Percentiles rank a stretch among this genome's conserved stretches.
These are phyloP conservation scores for Falco cherrug DNA, from an alignment of 2,797 vertebrate species.

Conservation along the genomic window DNA sequence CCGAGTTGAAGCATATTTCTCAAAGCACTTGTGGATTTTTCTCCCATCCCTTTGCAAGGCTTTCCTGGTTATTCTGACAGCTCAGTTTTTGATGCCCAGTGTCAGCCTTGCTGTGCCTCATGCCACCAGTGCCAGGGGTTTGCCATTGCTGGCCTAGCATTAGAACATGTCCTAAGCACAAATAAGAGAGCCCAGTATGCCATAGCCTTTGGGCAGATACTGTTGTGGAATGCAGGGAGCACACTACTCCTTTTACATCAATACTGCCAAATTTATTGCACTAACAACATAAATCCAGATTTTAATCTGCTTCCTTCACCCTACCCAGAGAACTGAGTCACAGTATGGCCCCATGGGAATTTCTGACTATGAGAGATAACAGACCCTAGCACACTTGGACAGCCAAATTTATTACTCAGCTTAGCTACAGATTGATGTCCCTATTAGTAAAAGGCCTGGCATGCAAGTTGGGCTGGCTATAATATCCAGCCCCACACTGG, in stretches of 20 bases:
- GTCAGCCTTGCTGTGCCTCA: neutral
- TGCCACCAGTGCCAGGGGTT: neutral
- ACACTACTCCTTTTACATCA: neutral
- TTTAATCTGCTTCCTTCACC: constrained; percentile 61
- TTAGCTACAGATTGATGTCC: neutral
- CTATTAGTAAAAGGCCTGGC: constrained; percentile 47
- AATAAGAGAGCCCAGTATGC: neutral
- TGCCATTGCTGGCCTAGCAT: neutral
- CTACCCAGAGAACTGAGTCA: constrained; percentile 48
- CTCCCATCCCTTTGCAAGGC: neutral
- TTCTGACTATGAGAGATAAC: constrained; percentile 56
- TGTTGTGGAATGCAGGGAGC: constrained; percentile 13
- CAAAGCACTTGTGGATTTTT: neutral
- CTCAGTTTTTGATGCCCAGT: neutral
- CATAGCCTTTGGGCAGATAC: neutral
- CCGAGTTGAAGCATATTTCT: neutral
- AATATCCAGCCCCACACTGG: neutral
- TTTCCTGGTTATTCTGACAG: neutral
- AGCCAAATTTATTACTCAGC: constrained; percentile 34
- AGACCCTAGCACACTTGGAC: constrained; percentile 15
- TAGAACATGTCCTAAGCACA: neutral
- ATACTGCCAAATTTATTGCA: constrained; percentile 35
- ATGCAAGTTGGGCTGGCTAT: neutral
- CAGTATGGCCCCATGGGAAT: constrained; percentile 39
- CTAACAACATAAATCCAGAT: constrained; percentile 34